These are phyloP conservation scores for Aleiodes sp. DNA, from an alignment of 1,140 invertebrate genomes.

Conservation along the genomic window DNA sequence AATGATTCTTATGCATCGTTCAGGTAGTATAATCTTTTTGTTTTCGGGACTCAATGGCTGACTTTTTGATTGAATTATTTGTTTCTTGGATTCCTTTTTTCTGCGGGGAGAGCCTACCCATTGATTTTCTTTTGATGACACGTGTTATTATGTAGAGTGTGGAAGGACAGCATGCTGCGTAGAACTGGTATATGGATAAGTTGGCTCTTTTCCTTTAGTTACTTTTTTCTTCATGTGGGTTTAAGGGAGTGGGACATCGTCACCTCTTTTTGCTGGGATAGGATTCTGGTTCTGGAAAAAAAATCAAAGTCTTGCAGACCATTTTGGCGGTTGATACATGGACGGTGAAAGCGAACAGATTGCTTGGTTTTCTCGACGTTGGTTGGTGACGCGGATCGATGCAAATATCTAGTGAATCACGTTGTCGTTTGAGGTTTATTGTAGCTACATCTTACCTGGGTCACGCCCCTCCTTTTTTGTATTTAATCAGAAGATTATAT, in stretches of 20 bases:
- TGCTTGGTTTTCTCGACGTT: too few species aligned
- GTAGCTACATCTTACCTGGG: too few species aligned
- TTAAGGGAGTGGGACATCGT: neutral
- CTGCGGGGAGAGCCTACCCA: neutral
- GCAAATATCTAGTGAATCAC: too few species aligned
- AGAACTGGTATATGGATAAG: conserved; percentile 8
- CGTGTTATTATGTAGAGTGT: conserved; percentile 6
- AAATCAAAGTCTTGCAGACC: conserved; percentile 15
- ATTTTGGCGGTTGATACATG: conserved; percentile 15
- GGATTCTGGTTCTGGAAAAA: conserved; percentile 19
- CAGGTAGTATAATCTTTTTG: neutral
- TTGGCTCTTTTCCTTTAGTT: neutral
- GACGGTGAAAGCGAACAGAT: neutral
- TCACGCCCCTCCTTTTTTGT: too few species aligned
- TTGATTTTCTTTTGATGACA: conserved; percentile 8
- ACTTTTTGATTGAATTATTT: neutral
- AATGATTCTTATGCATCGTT: too few species aligned
- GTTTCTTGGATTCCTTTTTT: neutral
- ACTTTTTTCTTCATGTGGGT: too few species aligned
- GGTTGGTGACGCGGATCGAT: too few species aligned
- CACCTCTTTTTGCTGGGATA: neutral
- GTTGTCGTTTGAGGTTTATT: too few species aligned
- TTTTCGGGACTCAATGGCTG: neutral
- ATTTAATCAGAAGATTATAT: too few species aligned
- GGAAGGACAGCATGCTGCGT: conserved; percentile 9